Base-by-base conservation (phyloP, 1,140 invertebrate species). In the Drosophila serrata region DNA sequence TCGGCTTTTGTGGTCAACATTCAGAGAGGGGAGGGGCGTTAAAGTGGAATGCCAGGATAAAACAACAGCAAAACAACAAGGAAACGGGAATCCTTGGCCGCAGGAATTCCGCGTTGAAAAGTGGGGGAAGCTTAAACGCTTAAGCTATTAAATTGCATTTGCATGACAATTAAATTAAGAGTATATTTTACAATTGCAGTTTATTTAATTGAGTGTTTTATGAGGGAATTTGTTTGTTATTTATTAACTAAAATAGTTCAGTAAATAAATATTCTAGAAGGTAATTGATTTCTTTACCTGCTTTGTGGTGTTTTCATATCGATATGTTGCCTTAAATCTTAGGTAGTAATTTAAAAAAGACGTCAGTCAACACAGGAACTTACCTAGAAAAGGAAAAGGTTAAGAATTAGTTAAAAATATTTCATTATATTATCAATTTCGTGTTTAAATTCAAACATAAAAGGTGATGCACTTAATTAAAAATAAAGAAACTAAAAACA, bases 351-450 rank as follows among this genome's bases (percentile, higher is more conserved):
- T 15, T 64, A 8, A 40, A 1, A n/a, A 0, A 29, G n/a, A 33
- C 65, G n/a, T 72, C 51, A 27, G 27, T 53, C 70, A n/a, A 53
- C 46, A 35, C 19, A 33, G 33, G 19, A 48, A 87, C 82, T 87
- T 87, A 87, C 82, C 82, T 87, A 84, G 46, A 87, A 87, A 63
- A 40, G 68, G 55, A 88, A 31, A 80, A 70, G 64, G 46, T 19
- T 15, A 0, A 56, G 35, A 22, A 63, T 87, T 77, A 87, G 76
- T 64, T 46, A 4, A 4, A 15, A 24, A 3, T 17, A 13, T 11
- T 6, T 42, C 24, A 27, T 0, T 6, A 42, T 8, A 15, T 4
- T 8, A 3, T 49, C 5, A 13, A 24, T 9, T 31, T 8, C 12
- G 45, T 58, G 29, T 62, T 39, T 6, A 45, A 29, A 57, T n/a